Evolutionary conservation across 53 echinoderm and acorn worm species (phyloP).

Genomic region (Henricia sp.): DNA sequence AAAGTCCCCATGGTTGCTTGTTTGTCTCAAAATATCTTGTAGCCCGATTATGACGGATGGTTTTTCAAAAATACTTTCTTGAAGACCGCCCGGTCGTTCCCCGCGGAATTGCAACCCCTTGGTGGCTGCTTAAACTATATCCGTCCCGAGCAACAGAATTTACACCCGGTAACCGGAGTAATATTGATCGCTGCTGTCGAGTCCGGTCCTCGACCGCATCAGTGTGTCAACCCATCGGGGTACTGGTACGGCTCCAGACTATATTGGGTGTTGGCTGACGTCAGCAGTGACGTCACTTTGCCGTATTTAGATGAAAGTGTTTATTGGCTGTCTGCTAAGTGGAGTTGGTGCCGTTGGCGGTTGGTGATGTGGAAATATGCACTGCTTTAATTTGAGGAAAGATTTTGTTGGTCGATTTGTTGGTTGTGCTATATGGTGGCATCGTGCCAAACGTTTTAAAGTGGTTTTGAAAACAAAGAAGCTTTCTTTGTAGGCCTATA

Average conservation of each 20-base stretch:
- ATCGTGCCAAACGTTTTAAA: no score
- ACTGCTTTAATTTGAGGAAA: neutral
- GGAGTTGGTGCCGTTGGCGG: conserved; percentile 23
- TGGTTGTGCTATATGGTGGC: no score
- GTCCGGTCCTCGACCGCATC: conserved; percentile 46
- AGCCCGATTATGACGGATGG: no score
- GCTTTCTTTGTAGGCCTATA: no score
- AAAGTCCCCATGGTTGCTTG: no score
- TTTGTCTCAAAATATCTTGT: no score
- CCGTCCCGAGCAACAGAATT: neutral
- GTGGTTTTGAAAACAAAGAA: no score
- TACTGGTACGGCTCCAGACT: conserved; percentile 24
- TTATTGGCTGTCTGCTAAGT: conserved; percentile 20
- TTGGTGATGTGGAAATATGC: neutral
- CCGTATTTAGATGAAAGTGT: conserved; percentile 58
- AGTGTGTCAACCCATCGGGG: neutral
- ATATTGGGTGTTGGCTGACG: conserved; percentile 31
- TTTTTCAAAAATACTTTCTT: no score
- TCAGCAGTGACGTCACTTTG: conserved; percentile 56
- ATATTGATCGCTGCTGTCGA: conserved; percentile 60
- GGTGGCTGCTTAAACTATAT: neutral
- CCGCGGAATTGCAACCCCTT: neutral
- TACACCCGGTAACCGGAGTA: conserved; percentile 47
- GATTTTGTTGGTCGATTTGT: no score
- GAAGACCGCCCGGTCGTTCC: no score